These are phyloP conservation scores for Blera fallax DNA, from an alignment of 2,888 invertebrate genomes.

Conservation along the genomic window DNA sequence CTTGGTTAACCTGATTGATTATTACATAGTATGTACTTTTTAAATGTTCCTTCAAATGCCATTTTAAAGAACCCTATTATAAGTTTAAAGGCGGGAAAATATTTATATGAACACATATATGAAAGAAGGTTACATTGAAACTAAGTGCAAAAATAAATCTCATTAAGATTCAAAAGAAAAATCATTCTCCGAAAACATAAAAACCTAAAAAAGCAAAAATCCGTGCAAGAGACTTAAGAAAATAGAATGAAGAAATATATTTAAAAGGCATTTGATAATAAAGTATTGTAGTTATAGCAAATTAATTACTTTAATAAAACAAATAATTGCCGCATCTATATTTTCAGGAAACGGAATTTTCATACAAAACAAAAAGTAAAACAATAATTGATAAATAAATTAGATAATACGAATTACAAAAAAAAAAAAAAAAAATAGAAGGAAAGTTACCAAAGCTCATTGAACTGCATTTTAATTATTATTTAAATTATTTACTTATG, in stretches of 20 bases:
- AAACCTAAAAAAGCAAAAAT: background rate
- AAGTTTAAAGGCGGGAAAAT: background rate
- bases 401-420: background rate
- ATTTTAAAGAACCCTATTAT: conserved; percentile 4
- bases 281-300: background rate
- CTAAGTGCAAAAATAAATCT: background rate
- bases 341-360: conserved; percentile 32
- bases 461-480: conserved; percentile 2
- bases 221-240: background rate
- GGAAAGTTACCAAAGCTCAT: conserved; percentile 1
- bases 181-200: background rate
- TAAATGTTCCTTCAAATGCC: conserved; percentile 8
- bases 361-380: conserved; percentile 1
- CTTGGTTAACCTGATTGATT: background rate
- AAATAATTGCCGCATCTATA: conserved; percentile 27
- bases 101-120: background rate
- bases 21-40: background rate
- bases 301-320: background rate
- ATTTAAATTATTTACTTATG: background rate
- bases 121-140: background rate
- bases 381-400: background rate
- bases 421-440: background rate
- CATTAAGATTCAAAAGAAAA: background rate
- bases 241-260: background rate
- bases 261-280: conserved; percentile 20